phyloP scores from a whole-genome alignment of 2,888 invertebrate species.

The Trachelus troglodyta region DNA sequence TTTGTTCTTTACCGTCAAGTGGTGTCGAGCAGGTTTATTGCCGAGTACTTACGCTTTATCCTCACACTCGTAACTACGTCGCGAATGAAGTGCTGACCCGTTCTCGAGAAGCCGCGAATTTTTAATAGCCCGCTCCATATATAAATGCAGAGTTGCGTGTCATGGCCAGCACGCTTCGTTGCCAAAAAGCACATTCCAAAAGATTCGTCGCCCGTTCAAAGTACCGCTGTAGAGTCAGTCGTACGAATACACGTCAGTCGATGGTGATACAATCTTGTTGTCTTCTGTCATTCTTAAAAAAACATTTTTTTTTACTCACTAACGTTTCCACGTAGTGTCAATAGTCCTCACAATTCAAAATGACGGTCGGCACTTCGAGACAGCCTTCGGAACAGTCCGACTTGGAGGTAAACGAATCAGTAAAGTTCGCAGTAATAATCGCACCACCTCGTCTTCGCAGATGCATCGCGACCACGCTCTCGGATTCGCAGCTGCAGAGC shows the following conservation, averaged over 20 bases:
- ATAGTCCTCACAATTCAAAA: neutral
- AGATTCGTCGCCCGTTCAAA: constrained; percentile 1
- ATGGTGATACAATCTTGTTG: neutral
- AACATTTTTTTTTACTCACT: neutral
- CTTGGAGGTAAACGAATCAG: neutral
- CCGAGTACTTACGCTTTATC: neutral
- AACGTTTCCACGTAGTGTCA: neutral
- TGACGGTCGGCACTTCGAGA: neutral
- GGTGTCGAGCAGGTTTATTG: neutral
- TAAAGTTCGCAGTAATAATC: neutral
- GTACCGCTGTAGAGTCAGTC: neutral
- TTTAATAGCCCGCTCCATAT: constrained; percentile 32
- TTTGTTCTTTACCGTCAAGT: neutral
- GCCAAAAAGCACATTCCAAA: constrained; percentile 38
- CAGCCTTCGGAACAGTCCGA: neutral
- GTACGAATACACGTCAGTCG: neutral
- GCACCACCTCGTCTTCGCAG: constrained; percentile 37
- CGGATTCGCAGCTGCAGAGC: constrained; percentile 59
- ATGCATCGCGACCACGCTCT: constrained; percentile 60
- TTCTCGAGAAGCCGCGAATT: constrained; percentile 27
- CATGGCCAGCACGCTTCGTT: constrained; percentile 36
- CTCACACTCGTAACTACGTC: neutral
- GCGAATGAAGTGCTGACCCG: neutral
- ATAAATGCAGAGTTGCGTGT: constrained; percentile 40
- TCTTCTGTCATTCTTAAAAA: neutral